Base-by-base conservation (phyloP, 2,888 invertebrate genomes). In the Caradrina kadenii region DNA sequence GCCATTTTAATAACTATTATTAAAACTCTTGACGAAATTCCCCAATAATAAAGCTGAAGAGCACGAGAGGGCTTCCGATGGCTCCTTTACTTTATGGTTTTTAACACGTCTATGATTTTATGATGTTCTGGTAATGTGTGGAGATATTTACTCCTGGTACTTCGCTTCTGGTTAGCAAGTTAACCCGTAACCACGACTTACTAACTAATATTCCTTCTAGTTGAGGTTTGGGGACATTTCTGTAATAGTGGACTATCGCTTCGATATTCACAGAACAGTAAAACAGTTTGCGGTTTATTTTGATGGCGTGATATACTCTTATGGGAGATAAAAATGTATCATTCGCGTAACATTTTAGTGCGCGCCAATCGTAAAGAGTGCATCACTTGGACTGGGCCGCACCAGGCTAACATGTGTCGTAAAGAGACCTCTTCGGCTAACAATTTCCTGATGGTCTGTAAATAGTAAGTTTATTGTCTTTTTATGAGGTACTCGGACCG, bases 401-500 rank as follows among this genome's bases (percentile, higher is more conserved):
- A 89, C 93, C 91, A 89, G 91, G 91, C 90, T 90, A 94, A 92
- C 96, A 94, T 94, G 94, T 93, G 95, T 95, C 95, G 96, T 96
- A 94, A 96, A 96, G 96, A 93, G 95, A 95, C 95, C 96, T 96
- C 96, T 96, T 94, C 94, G 94, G 91, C 95, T 96, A 96, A 96
- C 96, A 96, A 96, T 96, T 96, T 96, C 96, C 96, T 95, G 96
- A 96, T 96, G 96, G 96, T 95, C 96, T 96, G 96, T 96, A 96
- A 96, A 96, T 96, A 96, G 96, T 96, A 96, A 96, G 95, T 96
- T 96, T 96, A 96, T 94, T 96, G 96, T 96, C 94, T 95, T 96
- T 96, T 96, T 96, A 96, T 96, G 96, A 96, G 96, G 96, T 96
- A 96, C 96, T 96, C 95, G 94, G 95, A 95, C 95, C 96, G 95